phyloP scores from a whole-genome alignment of 2,888 invertebrate species.

The Eurytoma adleriae region DNA sequence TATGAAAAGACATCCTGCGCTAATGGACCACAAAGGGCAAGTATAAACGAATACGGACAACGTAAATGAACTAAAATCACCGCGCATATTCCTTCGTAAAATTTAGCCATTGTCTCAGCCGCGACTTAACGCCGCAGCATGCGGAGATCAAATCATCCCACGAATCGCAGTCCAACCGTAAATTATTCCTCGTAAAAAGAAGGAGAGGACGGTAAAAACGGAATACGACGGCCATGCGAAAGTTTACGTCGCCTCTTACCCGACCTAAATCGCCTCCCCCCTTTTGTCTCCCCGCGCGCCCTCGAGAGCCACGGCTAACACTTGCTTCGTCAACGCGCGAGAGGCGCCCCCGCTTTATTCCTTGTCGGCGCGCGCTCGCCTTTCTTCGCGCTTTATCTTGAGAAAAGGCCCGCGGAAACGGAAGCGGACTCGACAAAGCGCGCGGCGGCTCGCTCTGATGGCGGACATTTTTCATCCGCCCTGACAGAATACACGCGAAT shows the following conservation, averaged over 20 bases:
- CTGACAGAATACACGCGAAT: conserved; percentile 29
- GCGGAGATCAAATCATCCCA: no score
- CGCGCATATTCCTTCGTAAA: no score
- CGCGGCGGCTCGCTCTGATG: neutral
- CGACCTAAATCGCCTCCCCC: conserved; percentile 13
- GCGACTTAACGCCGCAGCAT: no score
- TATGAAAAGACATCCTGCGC: no score
- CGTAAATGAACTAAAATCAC: no score
- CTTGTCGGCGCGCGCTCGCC: neutral
- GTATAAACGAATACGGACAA: no score
- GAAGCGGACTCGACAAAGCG: neutral
- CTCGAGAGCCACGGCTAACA: neutral
- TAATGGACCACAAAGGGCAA: no score
- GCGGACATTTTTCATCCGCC: conserved; percentile 26
- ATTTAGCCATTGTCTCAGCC: no score
- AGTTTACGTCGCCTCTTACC: neutral
- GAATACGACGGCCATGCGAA: neutral
- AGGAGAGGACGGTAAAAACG: no score
- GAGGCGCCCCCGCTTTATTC: neutral
- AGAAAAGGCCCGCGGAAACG: neutral
- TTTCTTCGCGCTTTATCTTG: conserved; percentile 4
- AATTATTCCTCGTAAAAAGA: no score
- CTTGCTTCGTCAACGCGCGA: neutral
- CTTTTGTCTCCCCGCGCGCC: neutral
- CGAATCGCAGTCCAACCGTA: no score